Evolutionary conservation across 2,113 vertebrate species (phyloP).

Genomic region (Microtus richardsoni): DNA sequence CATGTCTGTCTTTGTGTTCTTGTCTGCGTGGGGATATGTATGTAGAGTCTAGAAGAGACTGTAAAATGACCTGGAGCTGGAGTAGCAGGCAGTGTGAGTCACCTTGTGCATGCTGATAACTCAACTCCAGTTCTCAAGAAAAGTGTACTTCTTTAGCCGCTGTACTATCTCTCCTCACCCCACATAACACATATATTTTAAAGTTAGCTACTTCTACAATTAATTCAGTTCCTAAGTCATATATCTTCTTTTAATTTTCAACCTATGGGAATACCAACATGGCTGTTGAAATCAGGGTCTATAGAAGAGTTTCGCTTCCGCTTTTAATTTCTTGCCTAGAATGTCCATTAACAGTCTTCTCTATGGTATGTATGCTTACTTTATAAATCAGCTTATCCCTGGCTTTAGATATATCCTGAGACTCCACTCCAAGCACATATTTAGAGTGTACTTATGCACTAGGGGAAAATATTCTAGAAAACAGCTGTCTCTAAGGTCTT

Average conservation of each 20-base stretch:
- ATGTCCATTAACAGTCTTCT: not conserved
- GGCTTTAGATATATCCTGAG: not conserved
- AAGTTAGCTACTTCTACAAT: not conserved
- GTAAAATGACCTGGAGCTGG: not conserved
- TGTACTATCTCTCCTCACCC: too few species aligned
- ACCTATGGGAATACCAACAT: not conserved
- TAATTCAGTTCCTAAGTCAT: not conserved
- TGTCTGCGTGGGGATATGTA: not conserved
- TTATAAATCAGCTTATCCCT: not conserved
- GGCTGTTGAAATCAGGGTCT: not conserved
- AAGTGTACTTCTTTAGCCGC: not conserved
- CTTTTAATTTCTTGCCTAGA: not conserved
- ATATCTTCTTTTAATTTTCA: not conserved
- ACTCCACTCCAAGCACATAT: not conserved
- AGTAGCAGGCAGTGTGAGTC: not conserved
- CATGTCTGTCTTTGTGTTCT: not conserved
- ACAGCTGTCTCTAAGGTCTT: not conserved
- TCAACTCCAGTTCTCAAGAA: not conserved
- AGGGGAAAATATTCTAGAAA: not conserved
- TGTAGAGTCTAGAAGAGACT: not conserved
- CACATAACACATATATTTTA: not conserved
- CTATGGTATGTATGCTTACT: not conserved
- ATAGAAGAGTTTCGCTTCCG: not conserved
- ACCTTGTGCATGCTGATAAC: not conserved
- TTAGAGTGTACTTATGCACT: not conserved